A percentile compares a stretch with the other conserved stretches of the same genome.
These are phyloP conservation scores for Chromis chromis DNA, from an alignment of 2,797 vertebrate species.

Conservation along the genomic window DNA sequence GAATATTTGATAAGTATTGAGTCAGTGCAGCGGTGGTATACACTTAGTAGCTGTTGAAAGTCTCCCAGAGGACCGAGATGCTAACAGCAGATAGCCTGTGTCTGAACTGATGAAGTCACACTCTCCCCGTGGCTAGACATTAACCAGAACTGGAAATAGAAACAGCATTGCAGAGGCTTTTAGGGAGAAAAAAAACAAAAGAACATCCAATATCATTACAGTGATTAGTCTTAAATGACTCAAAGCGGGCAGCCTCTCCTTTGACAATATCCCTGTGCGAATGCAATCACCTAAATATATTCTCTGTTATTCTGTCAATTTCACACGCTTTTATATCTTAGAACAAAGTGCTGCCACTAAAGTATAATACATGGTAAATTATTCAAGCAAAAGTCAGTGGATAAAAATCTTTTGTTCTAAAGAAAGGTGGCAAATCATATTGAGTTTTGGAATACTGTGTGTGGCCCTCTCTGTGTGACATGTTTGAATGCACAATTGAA, in stretches of 20 bases:
- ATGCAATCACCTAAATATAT: slow-evolving; percentile 51
- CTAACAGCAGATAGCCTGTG: slow-evolving; percentile 39
- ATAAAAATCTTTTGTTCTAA: slow-evolving; percentile 26
- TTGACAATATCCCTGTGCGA: slow-evolving; percentile 27
- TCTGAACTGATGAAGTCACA: slow-evolving; percentile 54
- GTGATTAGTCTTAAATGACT: slow-evolving; percentile 45
- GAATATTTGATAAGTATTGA: slow-evolving; percentile 60
- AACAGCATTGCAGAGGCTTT: background rate
- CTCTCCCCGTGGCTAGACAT: slow-evolving; percentile 38
- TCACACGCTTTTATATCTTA: slow-evolving; percentile 10
- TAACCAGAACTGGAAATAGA: slow-evolving; percentile 31
- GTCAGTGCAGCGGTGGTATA: slow-evolving; percentile 38
- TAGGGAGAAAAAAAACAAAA: background rate
- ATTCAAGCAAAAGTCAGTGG: slow-evolving; percentile 34
- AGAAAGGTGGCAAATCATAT: slow-evolving; percentile 39
- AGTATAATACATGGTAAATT: slow-evolving; percentile 41
- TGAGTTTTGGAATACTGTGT: slow-evolving; percentile 16
- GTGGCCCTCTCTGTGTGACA: background rate
- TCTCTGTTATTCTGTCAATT: slow-evolving; percentile 45
- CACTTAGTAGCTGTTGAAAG: slow-evolving; percentile 34
- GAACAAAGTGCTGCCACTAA: slow-evolving; percentile 38
- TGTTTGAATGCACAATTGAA: slow-evolving; percentile 14
- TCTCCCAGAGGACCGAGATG: slow-evolving; percentile 41
- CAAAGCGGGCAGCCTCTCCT: slow-evolving; percentile 20
- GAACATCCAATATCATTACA: slow-evolving; percentile 23